Base-by-base conservation (phyloP, 2,797 vertebrate genomes). In the Pogonophryne albipinna region DNA sequence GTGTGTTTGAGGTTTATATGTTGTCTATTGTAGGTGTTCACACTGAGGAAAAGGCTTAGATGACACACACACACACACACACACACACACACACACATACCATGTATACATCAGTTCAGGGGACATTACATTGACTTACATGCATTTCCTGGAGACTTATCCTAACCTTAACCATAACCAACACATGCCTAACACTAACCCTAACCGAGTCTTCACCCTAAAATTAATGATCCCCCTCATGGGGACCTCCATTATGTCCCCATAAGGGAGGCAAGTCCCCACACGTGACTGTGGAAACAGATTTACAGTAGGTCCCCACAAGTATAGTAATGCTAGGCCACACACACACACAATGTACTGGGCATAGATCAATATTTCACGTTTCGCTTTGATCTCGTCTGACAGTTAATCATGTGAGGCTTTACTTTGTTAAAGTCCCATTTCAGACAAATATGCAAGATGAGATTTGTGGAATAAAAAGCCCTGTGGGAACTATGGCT, bases 371-470 rank as follows among this genome's bases (percentile, higher is more conserved):
- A 61, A 76, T 79, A 57, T 81, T 72, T 76, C 74, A 66, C 57
- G 71, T 86, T 78, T 75, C 27, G n/a, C 79, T 80, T 85, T 82
- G 68, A 87, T 91, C 71, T 65, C 59, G 60, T 87, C 78, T 69
- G 86, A 84, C 67, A 79, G 71, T 74, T 91, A 87, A 90, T 92
- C 82, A 83, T 74, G 66, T 79, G 79, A 81, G 51, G 58, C 76
- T 89, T 80, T 83, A 80, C 84, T 87, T 72, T 86, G 78, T 86
- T 88, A 79, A 90, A 87, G 61, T 82, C 68, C 57, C 46, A 79
- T 84, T 82, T 86, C 66, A 84, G 75, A 81, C 84, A 82, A 89
- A 91, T 86, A 78, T 84, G 76, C 61, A 44, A 67, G 77, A 83
- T 84, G 47, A 63, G 73, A 65, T 86, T 89, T 86, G 38, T 83